Conservation (phyloP, 2,797 vertebrate genomes). For the Ctenosaura bakeri region DNA sequence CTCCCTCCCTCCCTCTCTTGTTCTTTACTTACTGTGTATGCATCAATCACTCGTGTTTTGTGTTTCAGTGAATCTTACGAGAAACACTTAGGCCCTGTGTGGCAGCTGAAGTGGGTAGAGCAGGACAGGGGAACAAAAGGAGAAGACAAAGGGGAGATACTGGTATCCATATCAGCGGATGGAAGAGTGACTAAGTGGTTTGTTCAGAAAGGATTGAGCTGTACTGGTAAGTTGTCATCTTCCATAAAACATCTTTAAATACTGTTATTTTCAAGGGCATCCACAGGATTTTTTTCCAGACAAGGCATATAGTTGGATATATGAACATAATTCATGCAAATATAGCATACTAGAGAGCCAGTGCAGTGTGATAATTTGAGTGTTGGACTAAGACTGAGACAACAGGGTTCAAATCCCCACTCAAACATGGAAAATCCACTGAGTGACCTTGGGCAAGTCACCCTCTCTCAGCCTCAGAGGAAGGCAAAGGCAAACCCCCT, state of each 20-base stretch:
- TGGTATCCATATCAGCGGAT: constrained; percentile 90
- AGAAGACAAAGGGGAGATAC: constrained; percentile 83
- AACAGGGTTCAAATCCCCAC: too few species aligned
- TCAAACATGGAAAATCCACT: too few species aligned
- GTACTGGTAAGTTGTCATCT: constrained; percentile 81
- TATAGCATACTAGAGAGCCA: too few species aligned
- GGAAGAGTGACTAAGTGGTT: constrained; percentile 89
- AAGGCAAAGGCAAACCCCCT: too few species aligned
- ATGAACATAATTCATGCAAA: too few species aligned
- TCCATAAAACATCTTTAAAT: constrained; percentile 4
- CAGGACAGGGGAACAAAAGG: constrained; percentile 78
- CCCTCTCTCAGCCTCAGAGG: too few species aligned
- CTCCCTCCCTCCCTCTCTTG: not conserved
- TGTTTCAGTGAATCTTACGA: constrained; percentile 82
- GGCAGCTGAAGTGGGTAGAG: constrained; percentile 90
- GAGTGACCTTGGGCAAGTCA: too few species aligned
- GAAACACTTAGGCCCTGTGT: constrained; percentile 87
- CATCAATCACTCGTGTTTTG: not conserved
- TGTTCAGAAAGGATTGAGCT: constrained; percentile 85
- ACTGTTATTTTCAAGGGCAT: too few species aligned
- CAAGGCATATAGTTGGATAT: too few species aligned
- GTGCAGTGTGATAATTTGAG: too few species aligned
- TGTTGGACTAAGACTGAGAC: too few species aligned
- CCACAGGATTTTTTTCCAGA: too few species aligned
- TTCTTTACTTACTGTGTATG: not conserved